Conservation (phyloP, 2,888 invertebrate genomes). For the Torymus tubicola region DNA sequence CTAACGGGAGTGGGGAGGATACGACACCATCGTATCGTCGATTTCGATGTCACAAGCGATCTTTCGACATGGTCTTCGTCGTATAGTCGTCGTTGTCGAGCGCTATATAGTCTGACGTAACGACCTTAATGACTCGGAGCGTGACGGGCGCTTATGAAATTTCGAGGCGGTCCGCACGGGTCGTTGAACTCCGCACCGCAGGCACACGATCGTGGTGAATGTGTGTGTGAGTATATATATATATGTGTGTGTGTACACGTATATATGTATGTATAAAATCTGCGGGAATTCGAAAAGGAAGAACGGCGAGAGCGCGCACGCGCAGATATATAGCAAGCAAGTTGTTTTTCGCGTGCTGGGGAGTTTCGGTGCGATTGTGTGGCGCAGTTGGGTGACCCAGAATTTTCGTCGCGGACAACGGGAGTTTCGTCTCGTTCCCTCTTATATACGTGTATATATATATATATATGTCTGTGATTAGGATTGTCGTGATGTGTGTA, state of each 20-base stretch:
- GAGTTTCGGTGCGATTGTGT: constrained; percentile 9
- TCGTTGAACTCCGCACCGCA: constrained; percentile 51
- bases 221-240: not conserved
- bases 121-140: constrained; percentile 56
- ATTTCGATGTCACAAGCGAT: constrained; percentile 22
- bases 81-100: too few relatives aligned
- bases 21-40: not conserved
- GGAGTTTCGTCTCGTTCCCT: constrained; percentile 1
- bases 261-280: constrained; percentile 3
- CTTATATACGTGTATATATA: too few relatives aligned
- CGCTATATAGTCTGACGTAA: constrained; percentile 38
- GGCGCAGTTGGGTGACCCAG: constrained; percentile 12
- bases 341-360: not conserved
- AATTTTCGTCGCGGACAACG: constrained; percentile 11
- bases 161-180: constrained; percentile 40
- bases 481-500: too few relatives aligned
- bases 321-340: too few relatives aligned
- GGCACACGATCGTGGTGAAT: not conserved
- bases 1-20: not conserved
- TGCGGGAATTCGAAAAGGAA: not conserved
- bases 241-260: not conserved
- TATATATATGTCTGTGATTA: too few relatives aligned
- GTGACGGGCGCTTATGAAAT: constrained; percentile 54
- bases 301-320: not conserved
- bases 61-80: constrained; percentile 42